A percentile compares a stretch with the other conserved stretches of the same genome.
Conservation (phyloP, 2,113 vertebrate genomes). For the Symphodus melops region DNA sequence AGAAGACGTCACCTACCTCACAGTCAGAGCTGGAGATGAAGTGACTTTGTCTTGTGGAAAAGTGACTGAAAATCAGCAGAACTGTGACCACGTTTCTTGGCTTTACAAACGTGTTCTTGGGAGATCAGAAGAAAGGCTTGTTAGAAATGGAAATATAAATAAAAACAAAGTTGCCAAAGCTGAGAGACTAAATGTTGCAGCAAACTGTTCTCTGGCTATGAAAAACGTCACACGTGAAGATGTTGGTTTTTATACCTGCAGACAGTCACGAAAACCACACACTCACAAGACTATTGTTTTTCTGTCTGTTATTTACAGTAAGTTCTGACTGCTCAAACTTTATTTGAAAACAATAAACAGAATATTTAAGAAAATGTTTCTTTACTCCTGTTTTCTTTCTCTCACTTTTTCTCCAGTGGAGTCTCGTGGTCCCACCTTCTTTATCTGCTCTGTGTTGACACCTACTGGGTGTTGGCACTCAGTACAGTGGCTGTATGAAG, state of each 20-base stretch:
- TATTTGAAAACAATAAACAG: too few species aligned
- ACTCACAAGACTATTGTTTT: too few species aligned
- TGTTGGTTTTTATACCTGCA: not conserved
- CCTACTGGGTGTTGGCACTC: accelerated
- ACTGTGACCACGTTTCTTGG: not conserved
- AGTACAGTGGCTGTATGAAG: constrained; percentile 12
- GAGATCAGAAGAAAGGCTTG: accelerated
- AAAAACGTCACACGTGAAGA: not conserved
- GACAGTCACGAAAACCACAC: too few species aligned
- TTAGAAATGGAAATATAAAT: accelerated
- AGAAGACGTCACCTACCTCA: not conserved
- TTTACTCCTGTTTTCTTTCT: not conserved
- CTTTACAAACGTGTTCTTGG: accelerated
- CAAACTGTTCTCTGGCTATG: constrained; percentile 37
- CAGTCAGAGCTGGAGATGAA: not conserved
- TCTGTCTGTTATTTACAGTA: constrained; percentile 24
- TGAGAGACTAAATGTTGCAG: constrained; percentile 2
- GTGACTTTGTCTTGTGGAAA: constrained; percentile 13
- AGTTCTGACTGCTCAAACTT: not conserved
- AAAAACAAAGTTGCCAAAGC: not conserved
- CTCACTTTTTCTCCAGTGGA: not conserved
- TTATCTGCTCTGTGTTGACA: not conserved
- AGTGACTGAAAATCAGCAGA: not conserved
- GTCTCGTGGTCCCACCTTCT: accelerated
- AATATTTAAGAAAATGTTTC: not conserved